Base-by-base conservation (phyloP, 92 coral and sea anemone species). In the Bergia sp. region DNA sequence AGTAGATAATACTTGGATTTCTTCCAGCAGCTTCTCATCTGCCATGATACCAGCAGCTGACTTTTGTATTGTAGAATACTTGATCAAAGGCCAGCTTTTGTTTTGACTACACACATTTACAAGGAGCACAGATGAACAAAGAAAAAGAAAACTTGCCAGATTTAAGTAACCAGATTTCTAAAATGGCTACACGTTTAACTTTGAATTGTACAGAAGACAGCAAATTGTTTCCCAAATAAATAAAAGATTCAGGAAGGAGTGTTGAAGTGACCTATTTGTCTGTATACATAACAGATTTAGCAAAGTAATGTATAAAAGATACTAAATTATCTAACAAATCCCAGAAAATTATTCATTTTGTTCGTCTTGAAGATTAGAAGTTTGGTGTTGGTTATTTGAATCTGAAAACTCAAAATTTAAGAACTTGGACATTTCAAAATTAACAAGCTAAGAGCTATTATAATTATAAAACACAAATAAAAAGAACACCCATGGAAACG, bases 1-100 rank as follows among this genome's bases (percentile, higher is more conserved):
- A 39, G 73, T 5, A 57, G 37, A 58, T 81, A 81, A 81, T 81
- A 40, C 73, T 81, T 81, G 85, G 85, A 58, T 38, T 81, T 6
- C 15, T 81, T 81, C 85, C 85, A 81, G 53, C 15, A 20, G 8
- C 74, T 7, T 61, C 58, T 16, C 44, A 36, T 21, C 85, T 38
- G 7, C 41, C 50, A 36, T 29, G 29, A 38, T 47, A 40, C 12
- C 65, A 11, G 66, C 43, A 5, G 45, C n/a, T 57, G 71, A 16
- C 50, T 76, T 72, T 41, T 40, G 44, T 55, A 57, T 41, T 37
- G 40, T 37, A 9, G 71, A 39, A 29, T 39, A 38, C 85, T 81
- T 81, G 85, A 81, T 16, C 36, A 39, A 37, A 8, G 23, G 85
- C 53, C 85, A 81, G 45, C 49, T 58, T 29, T 61, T 55, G 82